Evolutionary conservation across 2,797 vertebrate genomes (phyloP).

Genomic region (Columba guinea): DNA sequence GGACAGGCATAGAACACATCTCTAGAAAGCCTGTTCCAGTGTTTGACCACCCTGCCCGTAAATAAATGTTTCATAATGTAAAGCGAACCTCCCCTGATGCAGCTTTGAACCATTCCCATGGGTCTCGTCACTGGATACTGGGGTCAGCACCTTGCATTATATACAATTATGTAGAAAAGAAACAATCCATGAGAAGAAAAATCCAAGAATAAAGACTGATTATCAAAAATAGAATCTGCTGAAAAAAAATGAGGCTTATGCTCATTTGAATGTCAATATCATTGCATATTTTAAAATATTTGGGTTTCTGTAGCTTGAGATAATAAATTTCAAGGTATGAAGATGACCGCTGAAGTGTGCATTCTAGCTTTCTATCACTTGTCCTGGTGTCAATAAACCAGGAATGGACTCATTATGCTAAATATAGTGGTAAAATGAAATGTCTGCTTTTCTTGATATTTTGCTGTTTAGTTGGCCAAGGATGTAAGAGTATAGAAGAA

Average conservation of each 20-base stretch:
- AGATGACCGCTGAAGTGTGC: background rate
- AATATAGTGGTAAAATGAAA: background rate
- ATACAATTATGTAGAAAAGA: background rate
- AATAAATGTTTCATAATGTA: background rate
- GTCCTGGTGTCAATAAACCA: background rate
- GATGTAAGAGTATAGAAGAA: background rate
- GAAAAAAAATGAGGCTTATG: background rate
- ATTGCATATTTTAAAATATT: background rate
- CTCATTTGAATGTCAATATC: background rate
- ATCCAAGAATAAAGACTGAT: background rate
- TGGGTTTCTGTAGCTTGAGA: background rate
- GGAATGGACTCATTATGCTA: background rate
- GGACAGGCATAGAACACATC: fast-evolving
- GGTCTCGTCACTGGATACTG: background rate
- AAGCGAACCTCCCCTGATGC: background rate
- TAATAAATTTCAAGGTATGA: background rate
- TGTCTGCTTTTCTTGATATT: background rate
- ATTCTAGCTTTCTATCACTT: background rate
- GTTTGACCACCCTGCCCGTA: background rate
- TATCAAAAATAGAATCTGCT: background rate
- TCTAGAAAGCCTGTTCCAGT: background rate
- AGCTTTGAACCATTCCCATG: background rate
- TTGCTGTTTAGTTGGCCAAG: background rate
- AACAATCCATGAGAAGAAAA: background rate
- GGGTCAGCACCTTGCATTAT: background rate